Evolutionary conservation across 2,113 vertebrate species (phyloP).

Genomic region (Oreocharis arfaki): DNA sequence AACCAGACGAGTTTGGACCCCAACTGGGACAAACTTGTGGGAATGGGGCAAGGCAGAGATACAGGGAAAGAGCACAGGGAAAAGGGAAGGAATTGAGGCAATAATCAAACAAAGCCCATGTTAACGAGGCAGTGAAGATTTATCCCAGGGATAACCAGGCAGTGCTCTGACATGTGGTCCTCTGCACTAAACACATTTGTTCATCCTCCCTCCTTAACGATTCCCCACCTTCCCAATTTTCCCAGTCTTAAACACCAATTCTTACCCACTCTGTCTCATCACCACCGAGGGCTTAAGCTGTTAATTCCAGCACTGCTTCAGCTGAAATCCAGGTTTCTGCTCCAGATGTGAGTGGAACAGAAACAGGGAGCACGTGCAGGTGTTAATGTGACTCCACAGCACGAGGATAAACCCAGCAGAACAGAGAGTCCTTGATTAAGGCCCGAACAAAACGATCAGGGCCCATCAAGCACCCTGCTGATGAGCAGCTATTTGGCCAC

Average conservation of each 20-base stretch:
- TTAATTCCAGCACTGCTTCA: not conserved
- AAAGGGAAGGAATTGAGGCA: not conserved
- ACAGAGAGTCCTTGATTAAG: constrained; percentile 71
- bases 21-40: not conserved
- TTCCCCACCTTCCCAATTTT: not conserved
- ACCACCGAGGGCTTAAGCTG: not conserved
- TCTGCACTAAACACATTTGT: not conserved
- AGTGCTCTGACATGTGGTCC: not conserved
- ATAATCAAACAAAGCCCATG: not conserved
- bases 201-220: not conserved
- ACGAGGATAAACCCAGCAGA: constrained; percentile 14
- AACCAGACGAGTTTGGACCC: no score
- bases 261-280: not conserved
- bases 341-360: not conserved
- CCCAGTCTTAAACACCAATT: not conserved
- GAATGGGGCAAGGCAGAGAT: not conserved
- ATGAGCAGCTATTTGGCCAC: constrained; percentile 79
- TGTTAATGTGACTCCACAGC: constrained; percentile 13
- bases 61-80: accelerated
- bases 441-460: constrained; percentile 60
- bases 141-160: not conserved
- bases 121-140: not conserved
- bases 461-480: constrained; percentile 67
- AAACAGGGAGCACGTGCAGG: not conserved
- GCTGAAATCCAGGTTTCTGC: not conserved